Percentiles rank a stretch among this genome's conserved stretches.
Conservation (phyloP, 2,888 invertebrate genomes). For the Orchesella flavescens region DNA sequence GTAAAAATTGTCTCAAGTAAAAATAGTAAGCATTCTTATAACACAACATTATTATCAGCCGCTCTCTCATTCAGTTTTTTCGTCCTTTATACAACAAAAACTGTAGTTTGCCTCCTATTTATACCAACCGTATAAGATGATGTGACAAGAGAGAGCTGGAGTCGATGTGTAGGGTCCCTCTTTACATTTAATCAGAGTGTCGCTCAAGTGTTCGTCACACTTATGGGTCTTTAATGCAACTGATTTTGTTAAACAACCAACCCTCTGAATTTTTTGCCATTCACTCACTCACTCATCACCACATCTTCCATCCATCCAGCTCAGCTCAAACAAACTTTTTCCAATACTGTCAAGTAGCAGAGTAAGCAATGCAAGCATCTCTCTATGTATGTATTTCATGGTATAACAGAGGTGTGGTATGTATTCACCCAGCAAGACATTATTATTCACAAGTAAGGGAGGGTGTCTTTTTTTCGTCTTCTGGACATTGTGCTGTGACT, state of each 20-base stretch:
- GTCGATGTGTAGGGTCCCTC: conserved; percentile 45
- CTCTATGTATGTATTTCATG: background rate
- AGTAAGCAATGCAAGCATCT: background rate
- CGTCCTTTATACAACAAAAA: background rate
- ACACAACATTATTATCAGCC: conserved; percentile 14
- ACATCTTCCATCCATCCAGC: background rate
- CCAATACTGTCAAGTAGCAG: no score
- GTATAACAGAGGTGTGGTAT: background rate
- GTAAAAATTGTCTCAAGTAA: conserved; percentile 32
- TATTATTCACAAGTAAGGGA: conserved; percentile 16
- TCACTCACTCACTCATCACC: conserved; percentile 1
- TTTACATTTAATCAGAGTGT: conserved; percentile 58
- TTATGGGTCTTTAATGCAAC: conserved; percentile 62
- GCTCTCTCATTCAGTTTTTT: background rate
- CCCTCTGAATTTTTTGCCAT: conserved; percentile 3
- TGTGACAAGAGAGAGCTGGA: background rate
- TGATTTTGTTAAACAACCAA: conserved; percentile 47
- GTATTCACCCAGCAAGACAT: background rate
- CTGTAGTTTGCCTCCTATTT: background rate
- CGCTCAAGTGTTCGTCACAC: conserved; percentile 63
- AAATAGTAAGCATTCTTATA: conserved; percentile 30
- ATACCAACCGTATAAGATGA: background rate
- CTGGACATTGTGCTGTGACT: background rate
- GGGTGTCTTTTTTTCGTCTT: conserved; percentile 6
- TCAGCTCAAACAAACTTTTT: no score